A percentile compares a stretch with the other conserved stretches of the same genome.
Conservation (phyloP, 2,888 invertebrate species). For the Morpho helenor region DNA sequence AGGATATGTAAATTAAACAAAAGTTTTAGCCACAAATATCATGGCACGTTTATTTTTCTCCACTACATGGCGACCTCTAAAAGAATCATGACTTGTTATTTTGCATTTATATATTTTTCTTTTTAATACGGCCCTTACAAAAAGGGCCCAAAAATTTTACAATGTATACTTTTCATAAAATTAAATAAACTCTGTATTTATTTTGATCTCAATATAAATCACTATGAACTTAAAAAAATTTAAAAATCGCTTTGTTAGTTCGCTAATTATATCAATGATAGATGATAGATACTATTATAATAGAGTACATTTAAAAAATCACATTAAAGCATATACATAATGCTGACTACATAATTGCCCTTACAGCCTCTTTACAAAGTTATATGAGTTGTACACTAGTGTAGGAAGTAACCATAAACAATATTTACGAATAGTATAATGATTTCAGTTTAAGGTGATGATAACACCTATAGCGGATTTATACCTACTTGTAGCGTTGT, state of each 20-base stretch:
- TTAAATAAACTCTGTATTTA: slow-evolving; percentile 79
- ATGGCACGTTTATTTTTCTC: slow-evolving; percentile 81
- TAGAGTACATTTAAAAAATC: slow-evolving; percentile 80
- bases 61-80: slow-evolving; percentile 81
- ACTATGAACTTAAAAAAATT: slow-evolving; percentile 73
- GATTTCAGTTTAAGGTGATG: slow-evolving; percentile 43
- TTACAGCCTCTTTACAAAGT: slow-evolving; percentile 60
- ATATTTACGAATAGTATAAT: slow-evolving; percentile 43
- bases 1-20: slow-evolving; percentile 47
- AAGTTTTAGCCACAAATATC: slow-evolving; percentile 74
- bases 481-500: slow-evolving; percentile 18
- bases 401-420: slow-evolving; percentile 66
- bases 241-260: slow-evolving; percentile 73
- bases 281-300: slow-evolving; percentile 72
- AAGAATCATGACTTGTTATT: slow-evolving; percentile 80
- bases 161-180: slow-evolving; percentile 76
- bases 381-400: slow-evolving; percentile 44
- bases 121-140: slow-evolving; percentile 68
- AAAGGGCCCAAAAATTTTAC: slow-evolving; percentile 71
- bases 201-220: slow-evolving; percentile 76
- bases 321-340: slow-evolving; percentile 81
- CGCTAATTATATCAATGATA: slow-evolving; percentile 71
- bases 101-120: slow-evolving; percentile 74
- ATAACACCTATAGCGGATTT: slow-evolving; percentile 32
- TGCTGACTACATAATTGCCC: slow-evolving; percentile 78